phyloP scores from a whole-genome alignment of 1,140 invertebrate genomes.

The Caenorhabditis elegans region WBcel235 BX284605.5:4744001-4744500 shows the following conservation, averaged over 20 bases:
- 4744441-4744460: slow-evolving; percentile 34
- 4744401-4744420: slow-evolving; percentile 28
- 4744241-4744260: slow-evolving; percentile 42
- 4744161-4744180: slow-evolving; percentile 45
- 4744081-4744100: no score
- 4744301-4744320: not conserved
- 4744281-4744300: not conserved
- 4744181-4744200: slow-evolving; percentile 44
- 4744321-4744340: slow-evolving; percentile 11
- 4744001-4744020: no score
- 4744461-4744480: slow-evolving; percentile 60
- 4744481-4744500: slow-evolving; percentile 67
- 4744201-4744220: slow-evolving; percentile 47
- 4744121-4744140: no score
- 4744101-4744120: no score
- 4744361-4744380: slow-evolving; percentile 41
- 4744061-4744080: no score
- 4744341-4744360: slow-evolving; percentile 27
- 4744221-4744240: slow-evolving; percentile 51
- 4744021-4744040: no score
- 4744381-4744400: slow-evolving; percentile 31
- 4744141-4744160: not conserved
- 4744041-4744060: no score
- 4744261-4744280: slow-evolving; percentile 40
- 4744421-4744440: slow-evolving; percentile 19